These are phyloP conservation scores for Diprion similis DNA, from an alignment of 1,140 invertebrate genomes.

Conservation along the genomic window DNA sequence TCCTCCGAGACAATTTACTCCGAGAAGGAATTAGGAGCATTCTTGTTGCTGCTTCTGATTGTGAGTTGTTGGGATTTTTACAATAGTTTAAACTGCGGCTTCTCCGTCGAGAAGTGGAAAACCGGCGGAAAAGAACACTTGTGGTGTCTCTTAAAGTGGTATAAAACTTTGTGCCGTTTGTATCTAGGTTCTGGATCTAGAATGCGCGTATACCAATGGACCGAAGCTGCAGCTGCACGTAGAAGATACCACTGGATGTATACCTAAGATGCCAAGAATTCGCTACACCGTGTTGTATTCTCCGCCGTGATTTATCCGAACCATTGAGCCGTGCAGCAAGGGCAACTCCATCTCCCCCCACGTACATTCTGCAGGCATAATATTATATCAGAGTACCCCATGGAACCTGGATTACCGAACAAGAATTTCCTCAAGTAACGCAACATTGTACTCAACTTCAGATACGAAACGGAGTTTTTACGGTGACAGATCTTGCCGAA, in stretches of 20 bases:
- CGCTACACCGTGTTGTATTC: neutral
- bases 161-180: too few species aligned
- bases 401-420: too few species aligned
- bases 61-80: neutral
- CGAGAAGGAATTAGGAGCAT: neutral
- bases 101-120: too few species aligned
- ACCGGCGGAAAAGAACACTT: too few species aligned
- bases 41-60: neutral
- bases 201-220: neutral
- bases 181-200: neutral
- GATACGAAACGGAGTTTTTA: too few species aligned
- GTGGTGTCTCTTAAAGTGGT: too few species aligned
- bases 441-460: too few species aligned
- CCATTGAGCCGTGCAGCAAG: neutral
- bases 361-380: too few species aligned
- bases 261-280: neutral
- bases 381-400: too few species aligned
- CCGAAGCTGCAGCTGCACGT: neutral
- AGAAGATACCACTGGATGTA: neutral
- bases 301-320: neutral
- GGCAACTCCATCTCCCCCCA: neutral
- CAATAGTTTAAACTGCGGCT: neutral
- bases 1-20: too few species aligned
- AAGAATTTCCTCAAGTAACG: too few species aligned
- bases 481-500: too few species aligned